Base-by-base conservation (phyloP, 2,797 vertebrate genomes). In the Eulemur coronatus region DNA sequence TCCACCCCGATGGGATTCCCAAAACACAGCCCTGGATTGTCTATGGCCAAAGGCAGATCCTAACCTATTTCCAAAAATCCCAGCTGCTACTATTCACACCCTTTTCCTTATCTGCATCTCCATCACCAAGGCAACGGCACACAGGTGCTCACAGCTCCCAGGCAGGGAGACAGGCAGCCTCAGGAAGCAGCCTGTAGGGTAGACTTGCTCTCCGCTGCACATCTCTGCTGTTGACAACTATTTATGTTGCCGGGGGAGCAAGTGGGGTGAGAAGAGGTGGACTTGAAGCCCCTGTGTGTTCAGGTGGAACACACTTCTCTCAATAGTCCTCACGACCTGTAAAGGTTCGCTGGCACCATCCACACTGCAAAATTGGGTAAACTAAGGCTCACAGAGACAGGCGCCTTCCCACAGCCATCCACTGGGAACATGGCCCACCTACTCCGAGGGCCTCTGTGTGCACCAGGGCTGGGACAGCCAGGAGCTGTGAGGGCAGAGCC, bases 321-420 rank as follows among this genome's bases (percentile, higher is more conserved):
- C 30, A 6, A 17, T 1, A 65, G 55, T 33, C 30, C 65, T n/a
- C 7, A 5, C 0, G 0, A 30, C n/a, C 13, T 67, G 1, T 18
- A n/a, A 57, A 38, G 1, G 61, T 20, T 15, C 0, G 57, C 48
- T 13, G 30, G 72, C 61, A 75, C 48, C 35, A 18, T 50, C 10
- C 43, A 15, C 55, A 59, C 4, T n/a, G 43, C 73, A 85, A 73
- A 57, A 33, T 52, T 2, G 5, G 15, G 55, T 35, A 81, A 92
- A 95, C 46, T 3, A 6, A 61, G 43, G 55, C 30, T 57, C 79
- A 46, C 69, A 70, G 12, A 28, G 33, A 10, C 70, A 90, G 41
- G 41, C 10, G 7, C 30, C 33, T n/a, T 35, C 50, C 81, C 59
- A 14, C 4, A 7, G 13, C 22, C 5, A 81, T 35, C n/a, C 48